These are phyloP conservation scores for Chrysaora quinquecirrha DNA, from an alignment of 30 jellyfish, hydroid and myxozoan species.

Conservation along the genomic window DNA sequence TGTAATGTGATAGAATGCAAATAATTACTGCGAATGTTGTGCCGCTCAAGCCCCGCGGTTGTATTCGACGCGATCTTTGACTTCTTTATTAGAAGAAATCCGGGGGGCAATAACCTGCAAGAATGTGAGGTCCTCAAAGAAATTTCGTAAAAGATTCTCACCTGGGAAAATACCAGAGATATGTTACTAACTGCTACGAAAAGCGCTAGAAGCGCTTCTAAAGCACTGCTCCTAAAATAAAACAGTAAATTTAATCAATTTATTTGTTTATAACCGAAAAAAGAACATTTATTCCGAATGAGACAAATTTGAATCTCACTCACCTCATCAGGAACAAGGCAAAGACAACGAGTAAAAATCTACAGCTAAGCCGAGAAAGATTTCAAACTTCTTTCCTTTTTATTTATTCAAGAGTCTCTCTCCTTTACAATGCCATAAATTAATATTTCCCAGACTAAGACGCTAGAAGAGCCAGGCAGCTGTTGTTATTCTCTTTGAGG, in stretches of 20 bases:
- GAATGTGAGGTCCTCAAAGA: not conserved
- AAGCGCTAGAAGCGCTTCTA: constrained; percentile 66
- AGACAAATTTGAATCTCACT: too few species aligned
- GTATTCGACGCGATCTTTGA: not conserved
- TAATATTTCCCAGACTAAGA: not conserved
- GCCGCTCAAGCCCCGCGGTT: not conserved
- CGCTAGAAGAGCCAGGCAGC: not conserved
- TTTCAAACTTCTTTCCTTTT: not conserved
- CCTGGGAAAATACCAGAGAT: constrained; percentile 52
- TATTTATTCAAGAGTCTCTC: not conserved
- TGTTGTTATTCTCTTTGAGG: not conserved
- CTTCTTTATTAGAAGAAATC: not conserved
- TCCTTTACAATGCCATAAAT: constrained; percentile 7
- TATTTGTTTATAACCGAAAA: too few species aligned
- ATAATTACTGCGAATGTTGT: too few species aligned
- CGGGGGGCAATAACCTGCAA: constrained; percentile 37
- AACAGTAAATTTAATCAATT: too few species aligned
- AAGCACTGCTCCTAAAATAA: constrained; percentile 42
- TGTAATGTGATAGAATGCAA: too few species aligned
- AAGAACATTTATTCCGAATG: too few species aligned
- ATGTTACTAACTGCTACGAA: constrained; percentile 9
- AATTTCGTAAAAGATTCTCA: constrained; percentile 1
- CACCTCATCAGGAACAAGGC: constrained; percentile 73
- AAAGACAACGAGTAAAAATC: constrained; percentile 4
- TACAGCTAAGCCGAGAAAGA: not conserved